A percentile compares a stretch with the other conserved stretches of the same genome.
phyloP scores from a whole-genome alignment of 1,140 invertebrate species.

The Mamestra configurata region DNA sequence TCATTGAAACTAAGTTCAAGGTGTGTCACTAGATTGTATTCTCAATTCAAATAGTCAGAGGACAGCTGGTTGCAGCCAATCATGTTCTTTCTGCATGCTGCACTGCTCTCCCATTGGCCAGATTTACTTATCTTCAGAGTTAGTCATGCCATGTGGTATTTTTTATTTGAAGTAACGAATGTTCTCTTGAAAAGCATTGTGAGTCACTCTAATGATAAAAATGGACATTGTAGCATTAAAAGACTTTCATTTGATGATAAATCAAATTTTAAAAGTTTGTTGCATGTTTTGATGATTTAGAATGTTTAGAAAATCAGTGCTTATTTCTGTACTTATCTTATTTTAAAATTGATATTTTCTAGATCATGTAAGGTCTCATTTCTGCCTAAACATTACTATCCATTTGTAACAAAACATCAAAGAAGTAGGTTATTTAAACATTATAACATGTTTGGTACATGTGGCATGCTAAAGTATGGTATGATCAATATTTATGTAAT shows the following conservation, averaged over 20 bases:
- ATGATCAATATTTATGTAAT: constrained; percentile 31
- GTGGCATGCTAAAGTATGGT: not conserved
- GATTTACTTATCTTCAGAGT: not conserved
- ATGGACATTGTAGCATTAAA: not conserved
- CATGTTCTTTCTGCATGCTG: not conserved
- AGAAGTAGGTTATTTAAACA: no score
- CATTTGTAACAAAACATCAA: no score
- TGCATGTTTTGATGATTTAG: no score
- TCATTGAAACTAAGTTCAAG: constrained; percentile 2
- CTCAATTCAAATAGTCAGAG: not conserved
- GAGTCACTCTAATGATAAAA: not conserved
- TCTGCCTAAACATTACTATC: no score
- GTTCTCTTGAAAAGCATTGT: not conserved
- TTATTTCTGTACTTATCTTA: no score
- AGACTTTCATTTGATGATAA: not conserved
- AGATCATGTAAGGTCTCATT: no score
- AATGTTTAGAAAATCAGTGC: no score
- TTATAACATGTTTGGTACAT: not conserved
- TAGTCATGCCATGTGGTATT: constrained; percentile 37
- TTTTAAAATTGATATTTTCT: no score
- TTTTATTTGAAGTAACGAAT: not conserved
- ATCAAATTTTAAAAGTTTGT: no score
- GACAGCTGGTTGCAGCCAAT: not conserved
- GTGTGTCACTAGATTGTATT: not conserved
- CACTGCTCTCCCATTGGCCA: constrained; percentile 12